phyloP scores from a whole-genome alignment of 2,113 vertebrate genomes.

The Rissa tridactyla region DNA sequence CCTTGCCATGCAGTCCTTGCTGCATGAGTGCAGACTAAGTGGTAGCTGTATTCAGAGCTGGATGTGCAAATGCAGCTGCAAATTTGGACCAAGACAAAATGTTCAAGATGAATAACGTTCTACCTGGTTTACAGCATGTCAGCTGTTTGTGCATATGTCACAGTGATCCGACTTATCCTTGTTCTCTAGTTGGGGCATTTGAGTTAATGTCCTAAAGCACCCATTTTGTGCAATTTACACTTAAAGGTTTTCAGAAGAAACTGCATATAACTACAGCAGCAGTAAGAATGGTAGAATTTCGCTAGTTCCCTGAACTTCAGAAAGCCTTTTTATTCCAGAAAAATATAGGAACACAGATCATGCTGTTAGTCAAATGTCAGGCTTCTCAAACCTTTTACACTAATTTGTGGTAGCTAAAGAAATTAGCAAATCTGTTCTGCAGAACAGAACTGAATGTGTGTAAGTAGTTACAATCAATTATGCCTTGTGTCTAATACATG shows the following conservation, averaged over 20 bases:
- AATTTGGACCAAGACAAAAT: not conserved
- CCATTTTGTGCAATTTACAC: not conserved
- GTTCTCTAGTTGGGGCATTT: not conserved
- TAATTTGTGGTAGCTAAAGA: not conserved
- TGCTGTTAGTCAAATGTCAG: not conserved
- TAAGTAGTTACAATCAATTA: not conserved
- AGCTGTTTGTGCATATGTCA: not conserved
- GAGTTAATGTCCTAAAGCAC: not conserved
- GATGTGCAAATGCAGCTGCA: not conserved
- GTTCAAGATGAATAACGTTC: accelerated
- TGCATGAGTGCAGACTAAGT: not conserved
- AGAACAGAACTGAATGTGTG: not conserved
- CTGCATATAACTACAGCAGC: not conserved
- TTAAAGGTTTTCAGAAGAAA: not conserved
- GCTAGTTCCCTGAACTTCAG: not conserved
- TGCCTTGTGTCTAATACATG: not conserved
- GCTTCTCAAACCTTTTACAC: not conserved
- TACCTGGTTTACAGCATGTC: not conserved
- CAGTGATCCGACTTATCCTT: not conserved
- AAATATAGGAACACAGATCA: accelerated
- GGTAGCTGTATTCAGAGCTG: not conserved
- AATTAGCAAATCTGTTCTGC: not conserved
- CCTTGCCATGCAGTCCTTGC: not conserved
- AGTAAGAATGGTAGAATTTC: not conserved
- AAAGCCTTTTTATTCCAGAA: not conserved